These are phyloP conservation scores for Neoarius graeffei DNA, from an alignment of 2,113 vertebrate species.

Conservation along the genomic window DNA sequence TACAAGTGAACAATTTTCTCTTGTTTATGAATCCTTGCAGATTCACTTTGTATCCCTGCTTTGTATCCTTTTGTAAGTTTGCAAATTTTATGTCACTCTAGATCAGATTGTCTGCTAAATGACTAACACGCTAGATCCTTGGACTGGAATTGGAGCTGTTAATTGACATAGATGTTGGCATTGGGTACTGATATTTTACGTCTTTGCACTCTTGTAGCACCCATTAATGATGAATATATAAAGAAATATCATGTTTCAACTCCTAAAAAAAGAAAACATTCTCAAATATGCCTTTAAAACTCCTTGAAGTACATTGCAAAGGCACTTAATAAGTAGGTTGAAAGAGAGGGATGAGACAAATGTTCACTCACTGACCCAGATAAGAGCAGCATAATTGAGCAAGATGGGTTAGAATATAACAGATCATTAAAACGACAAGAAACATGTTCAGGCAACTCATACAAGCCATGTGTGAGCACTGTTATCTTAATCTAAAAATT, in stretches of 20 bases:
- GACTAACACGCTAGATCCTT: background rate
- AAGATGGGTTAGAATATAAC: conserved; percentile 55
- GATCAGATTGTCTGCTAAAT: background rate
- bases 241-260: conserved; percentile 8
- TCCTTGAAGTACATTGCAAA: conserved; percentile 10
- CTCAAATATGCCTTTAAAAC: conserved; percentile 38
- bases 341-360: background rate
- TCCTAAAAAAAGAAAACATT: background rate
- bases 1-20: background rate
- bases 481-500: conserved; percentile 49
- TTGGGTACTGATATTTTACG: background rate
- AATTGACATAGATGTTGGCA: background rate
- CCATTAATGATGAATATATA: background rate
- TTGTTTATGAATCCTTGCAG: background rate
- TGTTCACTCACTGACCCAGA: conserved; percentile 59
- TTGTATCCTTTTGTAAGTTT: background rate
- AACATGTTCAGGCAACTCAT: conserved; percentile 53
- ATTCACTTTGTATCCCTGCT: background rate
- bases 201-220: background rate
- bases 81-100: background rate
- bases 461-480: conserved; percentile 53
- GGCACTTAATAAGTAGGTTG: conserved; percentile 22
- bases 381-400: conserved; percentile 45
- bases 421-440: conserved; percentile 52
- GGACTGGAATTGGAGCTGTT: background rate